Percentiles rank a stretch among this genome's conserved stretches.
Conservation (phyloP, 2,113 vertebrate species). For the Crotalus tigris region DNA sequence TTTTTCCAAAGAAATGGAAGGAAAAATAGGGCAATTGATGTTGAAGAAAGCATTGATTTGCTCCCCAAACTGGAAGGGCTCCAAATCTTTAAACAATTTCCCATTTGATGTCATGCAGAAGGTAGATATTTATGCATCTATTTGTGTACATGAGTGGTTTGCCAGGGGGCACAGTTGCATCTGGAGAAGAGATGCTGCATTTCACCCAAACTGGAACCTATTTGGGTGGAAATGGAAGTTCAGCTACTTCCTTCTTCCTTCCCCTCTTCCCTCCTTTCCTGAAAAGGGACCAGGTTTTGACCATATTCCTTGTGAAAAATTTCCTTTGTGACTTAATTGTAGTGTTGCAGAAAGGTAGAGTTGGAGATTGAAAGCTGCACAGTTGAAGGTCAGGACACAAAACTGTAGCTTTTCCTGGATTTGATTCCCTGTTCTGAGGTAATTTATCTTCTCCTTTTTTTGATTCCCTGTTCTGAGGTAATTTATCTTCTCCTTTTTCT, state of each 20-base stretch:
- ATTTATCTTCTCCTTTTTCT: background rate
- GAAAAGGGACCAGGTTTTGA: background rate
- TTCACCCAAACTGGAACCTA: background rate
- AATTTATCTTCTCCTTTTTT: background rate
- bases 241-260: rapidly evolving
- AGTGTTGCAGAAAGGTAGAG: background rate
- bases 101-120: background rate
- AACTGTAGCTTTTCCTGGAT: background rate
- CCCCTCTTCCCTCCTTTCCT: rapidly evolving
- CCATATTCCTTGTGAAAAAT: background rate
- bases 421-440: background rate
- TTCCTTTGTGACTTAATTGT: background rate
- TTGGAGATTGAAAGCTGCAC: background rate
- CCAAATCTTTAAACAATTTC: background rate
- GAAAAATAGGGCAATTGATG: background rate
- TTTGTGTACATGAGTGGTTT: background rate
- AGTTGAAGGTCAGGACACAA: background rate
- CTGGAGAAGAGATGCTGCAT: background rate
- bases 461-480: background rate
- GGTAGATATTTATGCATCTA: background rate
- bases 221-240: rapidly evolving
- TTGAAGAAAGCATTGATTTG: background rate
- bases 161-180: background rate
- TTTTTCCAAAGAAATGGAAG: background rate
- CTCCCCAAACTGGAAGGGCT: background rate